Evolutionary conservation across 2,888 invertebrate genomes (phyloP).

Genomic region (Melanotus villosus): DNA sequence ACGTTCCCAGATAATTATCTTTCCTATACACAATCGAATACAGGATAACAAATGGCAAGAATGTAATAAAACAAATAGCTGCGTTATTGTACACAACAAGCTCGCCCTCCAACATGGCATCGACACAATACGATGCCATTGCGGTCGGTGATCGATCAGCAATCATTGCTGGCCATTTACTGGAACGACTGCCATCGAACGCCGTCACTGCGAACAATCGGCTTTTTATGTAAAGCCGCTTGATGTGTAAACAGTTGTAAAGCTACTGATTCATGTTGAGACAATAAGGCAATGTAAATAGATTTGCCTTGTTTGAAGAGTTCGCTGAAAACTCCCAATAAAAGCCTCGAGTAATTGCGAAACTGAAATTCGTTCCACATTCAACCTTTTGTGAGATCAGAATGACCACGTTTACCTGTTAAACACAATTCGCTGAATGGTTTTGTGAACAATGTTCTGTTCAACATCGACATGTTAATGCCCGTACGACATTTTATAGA

Average conservation of each 20-base stretch:
- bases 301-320: conserved; percentile 25
- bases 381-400: background rate
- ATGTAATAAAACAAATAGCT: conserved; percentile 42
- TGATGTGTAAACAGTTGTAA: conserved; percentile 54
- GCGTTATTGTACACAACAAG: conserved; percentile 33
- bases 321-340: background rate
- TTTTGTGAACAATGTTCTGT: too few relatives aligned
- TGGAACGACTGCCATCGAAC: conserved; percentile 51
- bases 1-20: conserved; percentile 21
- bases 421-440: conserved; percentile 10
- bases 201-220: conserved; percentile 54
- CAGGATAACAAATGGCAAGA: conserved; percentile 37
- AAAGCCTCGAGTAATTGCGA: conserved; percentile 16
- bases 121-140: conserved; percentile 39
- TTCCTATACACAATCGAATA: conserved; percentile 25
- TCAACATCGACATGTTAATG: too few relatives aligned
- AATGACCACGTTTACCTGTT: background rate
- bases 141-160: conserved; percentile 53
- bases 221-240: conserved; percentile 57
- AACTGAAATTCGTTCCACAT: background rate
- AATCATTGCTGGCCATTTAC: conserved; percentile 56
- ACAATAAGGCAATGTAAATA: conserved; percentile 34
- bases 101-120: conserved; percentile 17
- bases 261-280: conserved; percentile 46
- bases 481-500: too few relatives aligned